Conservation (phyloP, 2,888 invertebrate genomes). For the Rhamnusium bicolor region DNA sequence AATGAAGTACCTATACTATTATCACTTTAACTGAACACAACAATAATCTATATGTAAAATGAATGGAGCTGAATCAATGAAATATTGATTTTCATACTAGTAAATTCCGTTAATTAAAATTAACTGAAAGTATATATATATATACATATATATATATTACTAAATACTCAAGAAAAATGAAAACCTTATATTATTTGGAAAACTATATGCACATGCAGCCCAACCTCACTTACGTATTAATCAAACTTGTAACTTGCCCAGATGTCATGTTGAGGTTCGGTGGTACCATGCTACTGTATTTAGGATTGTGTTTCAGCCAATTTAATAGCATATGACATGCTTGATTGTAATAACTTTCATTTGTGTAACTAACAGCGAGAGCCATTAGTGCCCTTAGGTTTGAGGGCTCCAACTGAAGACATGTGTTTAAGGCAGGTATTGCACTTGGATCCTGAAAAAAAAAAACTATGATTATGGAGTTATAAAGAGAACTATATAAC, state of each 20-base stretch:
- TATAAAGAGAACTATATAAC: no score
- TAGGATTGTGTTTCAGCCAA: slow-evolving; percentile 86
- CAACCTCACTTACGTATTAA: slow-evolving; percentile 70
- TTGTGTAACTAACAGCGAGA: slow-evolving; percentile 94
- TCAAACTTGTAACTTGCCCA: slow-evolving; percentile 71
- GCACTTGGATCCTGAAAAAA: slow-evolving; percentile 84
- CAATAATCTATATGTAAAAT: no score
- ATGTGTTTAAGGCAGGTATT: slow-evolving; percentile 92
- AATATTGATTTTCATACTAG: no score
- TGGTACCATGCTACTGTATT: slow-evolving; percentile 83
- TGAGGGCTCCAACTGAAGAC: slow-evolving; percentile 83
- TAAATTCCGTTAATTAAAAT: no score
- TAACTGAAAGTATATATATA: no score
- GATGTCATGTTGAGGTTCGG: slow-evolving; percentile 73
- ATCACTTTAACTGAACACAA: no score
- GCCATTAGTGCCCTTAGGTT: slow-evolving; percentile 91
- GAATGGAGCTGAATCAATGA: no score
- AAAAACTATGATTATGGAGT: background rate
- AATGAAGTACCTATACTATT: no score
- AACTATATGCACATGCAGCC: slow-evolving; percentile 43
- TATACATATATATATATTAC: background rate
- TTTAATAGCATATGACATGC: slow-evolving; percentile 87
- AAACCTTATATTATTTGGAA: slow-evolving; percentile 34
- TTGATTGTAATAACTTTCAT: slow-evolving; percentile 93
- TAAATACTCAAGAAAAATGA: background rate